Percentiles rank a stretch among this genome's conserved stretches.
phyloP scores from a whole-genome alignment of 92 coral and sea anemone species.

The Heliopora coerulea region DNA sequence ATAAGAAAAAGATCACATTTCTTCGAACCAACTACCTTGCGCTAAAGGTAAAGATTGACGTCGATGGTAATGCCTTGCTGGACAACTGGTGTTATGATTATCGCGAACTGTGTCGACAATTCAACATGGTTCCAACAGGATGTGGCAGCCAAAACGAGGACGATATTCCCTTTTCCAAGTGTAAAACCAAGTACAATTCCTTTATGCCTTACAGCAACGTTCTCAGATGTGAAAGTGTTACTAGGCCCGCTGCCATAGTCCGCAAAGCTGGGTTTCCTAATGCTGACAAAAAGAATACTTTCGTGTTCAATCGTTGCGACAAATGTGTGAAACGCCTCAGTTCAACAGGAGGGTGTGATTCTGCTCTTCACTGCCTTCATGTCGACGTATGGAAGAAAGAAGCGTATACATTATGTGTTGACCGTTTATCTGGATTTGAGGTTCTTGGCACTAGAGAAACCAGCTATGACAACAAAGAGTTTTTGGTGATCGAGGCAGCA shows the following conservation, averaged over 20 bases:
- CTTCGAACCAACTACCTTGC: conserved; percentile 13
- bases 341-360: conserved; percentile 27
- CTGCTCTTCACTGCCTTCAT: conserved; percentile 49
- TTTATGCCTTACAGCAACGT: conserved; percentile 43
- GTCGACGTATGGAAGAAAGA: conserved; percentile 15
- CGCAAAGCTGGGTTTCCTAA: conserved; percentile 38
- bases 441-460: conserved; percentile 28
- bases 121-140: conserved; percentile 49
- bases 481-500: conserved; percentile 46
- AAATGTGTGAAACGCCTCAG: conserved; percentile 39
- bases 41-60: not conserved
- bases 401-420: conserved; percentile 57
- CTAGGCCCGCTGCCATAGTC: conserved; percentile 12
- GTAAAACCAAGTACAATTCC: conserved; percentile 39
- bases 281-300: conserved; percentile 35
- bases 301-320: conserved; percentile 43
- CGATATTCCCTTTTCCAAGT: conserved; percentile 19
- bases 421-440: conserved; percentile 49
- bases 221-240: conserved; percentile 33
- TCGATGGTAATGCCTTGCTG: conserved; percentile 34
- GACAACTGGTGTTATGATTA: conserved; percentile 61
- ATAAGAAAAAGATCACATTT: not conserved
- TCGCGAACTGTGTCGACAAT: conserved; percentile 47
- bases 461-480: conserved; percentile 15
- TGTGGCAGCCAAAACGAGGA: conserved; percentile 34